These are phyloP conservation scores for Gadus chalcogrammus DNA, from an alignment of 2,113 vertebrate species.

Conservation along the genomic window DNA sequence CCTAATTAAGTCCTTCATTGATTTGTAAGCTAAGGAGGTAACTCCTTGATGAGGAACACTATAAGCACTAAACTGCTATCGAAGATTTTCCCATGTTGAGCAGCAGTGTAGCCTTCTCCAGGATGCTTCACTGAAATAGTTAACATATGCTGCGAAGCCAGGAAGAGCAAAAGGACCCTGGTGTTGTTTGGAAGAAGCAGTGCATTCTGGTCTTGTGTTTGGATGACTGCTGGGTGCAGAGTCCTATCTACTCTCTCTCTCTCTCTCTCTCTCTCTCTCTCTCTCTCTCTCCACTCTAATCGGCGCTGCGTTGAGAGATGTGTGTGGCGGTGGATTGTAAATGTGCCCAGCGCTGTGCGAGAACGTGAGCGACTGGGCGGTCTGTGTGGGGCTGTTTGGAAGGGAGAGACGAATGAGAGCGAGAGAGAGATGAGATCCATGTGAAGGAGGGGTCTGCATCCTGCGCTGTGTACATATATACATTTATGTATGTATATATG, in stretches of 20 bases:
- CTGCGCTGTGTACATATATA: constrained; percentile 25
- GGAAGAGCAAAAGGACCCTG: constrained; percentile 7
- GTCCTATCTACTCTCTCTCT: constrained; percentile 52
- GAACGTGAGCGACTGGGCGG: constrained; percentile 4
- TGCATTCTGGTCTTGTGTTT: constrained; percentile 76
- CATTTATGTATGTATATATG: constrained; percentile 30
- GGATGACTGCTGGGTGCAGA: constrained; percentile 65
- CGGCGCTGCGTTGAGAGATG: constrained; percentile 66
- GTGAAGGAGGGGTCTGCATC: constrained; percentile 28
- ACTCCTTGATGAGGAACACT: background rate
- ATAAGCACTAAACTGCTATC: background rate
- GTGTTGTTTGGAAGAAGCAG: constrained; percentile 44
- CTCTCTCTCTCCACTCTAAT: constrained; percentile 35
- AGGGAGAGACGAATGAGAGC: constrained; percentile 13
- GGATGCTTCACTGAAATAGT: constrained; percentile 53
- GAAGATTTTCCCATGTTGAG: background rate
- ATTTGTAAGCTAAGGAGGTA: background rate
- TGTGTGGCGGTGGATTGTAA: constrained; percentile 68
- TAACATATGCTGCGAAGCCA: constrained; percentile 59
- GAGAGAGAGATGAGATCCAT: constrained; percentile 10
- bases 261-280: constrained; percentile 39
- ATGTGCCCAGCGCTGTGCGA: constrained; percentile 51
- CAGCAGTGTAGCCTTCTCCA: constrained; percentile 6
- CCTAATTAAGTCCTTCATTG: too few relatives aligned
- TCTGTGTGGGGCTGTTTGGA: constrained; percentile 19